Base-by-base conservation (phyloP, 2,888 invertebrate species). In the Drymonia ruficornis region DNA sequence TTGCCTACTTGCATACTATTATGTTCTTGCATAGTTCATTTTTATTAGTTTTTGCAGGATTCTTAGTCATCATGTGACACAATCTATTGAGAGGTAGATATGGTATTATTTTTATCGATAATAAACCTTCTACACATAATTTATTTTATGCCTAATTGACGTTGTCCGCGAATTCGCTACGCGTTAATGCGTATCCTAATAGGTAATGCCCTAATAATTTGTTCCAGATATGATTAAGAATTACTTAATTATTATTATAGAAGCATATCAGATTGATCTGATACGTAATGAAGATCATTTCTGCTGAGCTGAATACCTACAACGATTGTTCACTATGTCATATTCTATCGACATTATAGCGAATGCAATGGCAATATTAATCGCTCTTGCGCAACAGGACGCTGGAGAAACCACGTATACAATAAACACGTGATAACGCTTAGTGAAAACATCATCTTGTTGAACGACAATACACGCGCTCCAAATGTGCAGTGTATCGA, bases 401-500 rank as follows among this genome's bases (percentile, higher is more conserved):
- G 34, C 34, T 23, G 44, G 15, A 54, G 40, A 67, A 49, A 52
- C 38, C 45, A 19, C 16, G n/a, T 46, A 18, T 51, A 42, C 38
- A 48, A 42, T 23, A 51, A 29, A 49, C 9, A 49, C 28, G n/a
- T 52, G 45, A 43, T 43, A 63, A 53, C 46, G 48, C 49, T 63
- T 52, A 49, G 53, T 31, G 50, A 53, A 65, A 65, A 65, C 29
- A 42, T 18, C 34, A 29, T 60, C 56, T 44, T 47, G 52, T 55
- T 49, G 53, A 48, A 40, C n/a, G 54, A 61, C 49, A 56, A 55
- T 42, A 34, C 38, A 57, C 55, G 43, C 58, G 70, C 40, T 61
- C 67, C 49, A 55, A 68, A 74, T 75, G 72, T 61, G 59, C 77
- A 74, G 50, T 59, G 67, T 63, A 55, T 69, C 60, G 68, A 55